phyloP scores from a whole-genome alignment of 23 tunicate species.

The Styela clava region DNA sequence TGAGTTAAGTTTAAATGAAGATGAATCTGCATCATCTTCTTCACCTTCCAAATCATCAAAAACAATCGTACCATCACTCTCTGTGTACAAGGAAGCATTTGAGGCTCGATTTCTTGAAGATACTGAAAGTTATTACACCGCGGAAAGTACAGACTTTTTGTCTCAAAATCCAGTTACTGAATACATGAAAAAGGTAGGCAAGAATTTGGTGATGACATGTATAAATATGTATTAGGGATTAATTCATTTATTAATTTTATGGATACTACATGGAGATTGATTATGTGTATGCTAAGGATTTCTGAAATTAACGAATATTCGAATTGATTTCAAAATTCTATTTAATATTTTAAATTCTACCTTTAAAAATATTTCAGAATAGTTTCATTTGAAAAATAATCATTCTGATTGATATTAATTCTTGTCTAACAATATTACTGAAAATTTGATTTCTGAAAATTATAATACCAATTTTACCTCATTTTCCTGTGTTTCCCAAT shows the following conservation, averaged over 20 bases:
- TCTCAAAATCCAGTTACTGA: conserved; percentile 96
- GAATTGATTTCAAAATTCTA: too few species aligned
- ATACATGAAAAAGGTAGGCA: conserved; percentile 94
- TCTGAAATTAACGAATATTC: neutral
- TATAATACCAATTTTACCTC: too few species aligned
- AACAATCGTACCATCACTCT: conserved; percentile 21
- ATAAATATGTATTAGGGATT: neutral
- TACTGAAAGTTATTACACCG: conserved; percentile 78
- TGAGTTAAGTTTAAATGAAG: conserved; percentile 63
- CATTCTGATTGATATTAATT: too few species aligned
- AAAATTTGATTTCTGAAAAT: too few species aligned
- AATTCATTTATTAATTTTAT: neutral
- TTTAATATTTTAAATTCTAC: too few species aligned
- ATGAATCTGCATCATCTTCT: conserved; percentile 26
- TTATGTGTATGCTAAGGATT: too few species aligned
- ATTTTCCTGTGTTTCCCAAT: too few species aligned
- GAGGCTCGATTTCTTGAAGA: conserved; percentile 67
- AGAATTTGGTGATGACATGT: too few species aligned
- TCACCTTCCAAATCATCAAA: conserved; percentile 18
- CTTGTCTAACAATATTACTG: too few species aligned
- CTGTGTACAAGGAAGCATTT: conserved; percentile 84
- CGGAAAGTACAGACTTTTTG: conserved; percentile 86
- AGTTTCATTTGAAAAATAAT: too few species aligned
- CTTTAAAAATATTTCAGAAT: too few species aligned
- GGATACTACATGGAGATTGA: neutral